Percentiles rank a stretch among this genome's conserved stretches.
Conservation (phyloP, 1,140 invertebrate species). For the Apis laboriosa region DNA sequence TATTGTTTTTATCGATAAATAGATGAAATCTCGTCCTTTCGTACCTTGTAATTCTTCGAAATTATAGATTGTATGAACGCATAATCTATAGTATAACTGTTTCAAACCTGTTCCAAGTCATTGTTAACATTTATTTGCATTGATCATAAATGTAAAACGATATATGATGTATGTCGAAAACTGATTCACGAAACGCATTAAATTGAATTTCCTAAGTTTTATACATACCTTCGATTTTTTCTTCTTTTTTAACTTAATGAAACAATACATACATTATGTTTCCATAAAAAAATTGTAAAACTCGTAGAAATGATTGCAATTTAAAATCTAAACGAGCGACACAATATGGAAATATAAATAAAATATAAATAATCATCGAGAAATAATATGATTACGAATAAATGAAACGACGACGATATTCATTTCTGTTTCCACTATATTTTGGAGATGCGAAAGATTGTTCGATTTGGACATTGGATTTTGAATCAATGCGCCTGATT, state of each 20-base stretch:
- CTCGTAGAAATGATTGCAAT: not conserved
- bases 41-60: conserved; percentile 49
- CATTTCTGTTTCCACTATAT: conserved; percentile 46
- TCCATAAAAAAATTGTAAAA: not conserved
- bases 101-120: conserved; percentile 35
- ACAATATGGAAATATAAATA: not conserved
- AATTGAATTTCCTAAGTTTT: conserved; percentile 37
- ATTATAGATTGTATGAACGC: conserved; percentile 26
- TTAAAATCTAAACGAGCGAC: conserved; percentile 9
- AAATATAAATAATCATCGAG: not conserved
- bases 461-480: conserved; percentile 31
- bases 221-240: not conserved
- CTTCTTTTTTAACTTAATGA: not conserved
- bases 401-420: conserved; percentile 27
- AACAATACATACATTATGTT: not conserved
- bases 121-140: conserved; percentile 22
- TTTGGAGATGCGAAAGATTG: conserved; percentile 49
- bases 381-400: not conserved
- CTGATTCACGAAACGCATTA: conserved; percentile 11
- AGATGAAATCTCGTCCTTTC: conserved; percentile 29
- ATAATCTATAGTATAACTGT: conserved; percentile 22
- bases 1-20: conserved; percentile 68
- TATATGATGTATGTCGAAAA: conserved; percentile 16
- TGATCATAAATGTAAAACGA: not conserved
- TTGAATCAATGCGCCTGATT: conserved; percentile 19